phyloP scores from a whole-genome alignment of 92 coral and sea anemone genomes.

The Epizoanthus scotinus region DNA sequence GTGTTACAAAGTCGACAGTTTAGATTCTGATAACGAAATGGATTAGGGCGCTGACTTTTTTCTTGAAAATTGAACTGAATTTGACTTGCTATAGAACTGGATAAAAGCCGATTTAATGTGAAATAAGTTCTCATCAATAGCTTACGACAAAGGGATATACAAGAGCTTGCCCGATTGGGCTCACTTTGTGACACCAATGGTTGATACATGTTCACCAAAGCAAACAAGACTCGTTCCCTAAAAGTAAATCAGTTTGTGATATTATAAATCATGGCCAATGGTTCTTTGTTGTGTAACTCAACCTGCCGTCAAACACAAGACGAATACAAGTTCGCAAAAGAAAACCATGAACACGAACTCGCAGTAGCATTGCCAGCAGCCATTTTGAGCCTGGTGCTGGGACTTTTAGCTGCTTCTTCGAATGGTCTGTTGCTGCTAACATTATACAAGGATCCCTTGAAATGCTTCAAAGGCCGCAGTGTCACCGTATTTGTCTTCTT shows the following conservation, averaged over 20 bases:
- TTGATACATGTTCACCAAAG: too few species aligned
- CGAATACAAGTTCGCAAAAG: neutral
- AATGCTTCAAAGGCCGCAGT: slow-evolving; percentile 61
- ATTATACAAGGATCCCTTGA: slow-evolving; percentile 62
- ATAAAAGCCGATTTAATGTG: too few species aligned
- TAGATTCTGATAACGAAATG: too few species aligned
- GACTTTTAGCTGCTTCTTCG: slow-evolving; percentile 47
- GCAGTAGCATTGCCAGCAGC: slow-evolving; percentile 46
- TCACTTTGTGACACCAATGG: too few species aligned
- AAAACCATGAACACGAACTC: neutral
- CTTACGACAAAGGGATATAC: too few species aligned
- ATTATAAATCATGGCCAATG: neutral
- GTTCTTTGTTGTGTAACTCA: neutral
- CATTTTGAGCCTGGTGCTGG: slow-evolving; percentile 61
- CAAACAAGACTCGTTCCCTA: neutral
- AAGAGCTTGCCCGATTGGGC: too few species aligned
- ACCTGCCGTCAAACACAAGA: neutral
- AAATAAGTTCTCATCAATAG: too few species aligned
- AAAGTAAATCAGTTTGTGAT: neutral
- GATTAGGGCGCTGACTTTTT: too few species aligned
- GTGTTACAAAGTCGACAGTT: too few species aligned
- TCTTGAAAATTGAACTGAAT: too few species aligned
- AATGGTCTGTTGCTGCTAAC: slow-evolving; percentile 72
- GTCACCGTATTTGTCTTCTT: slow-evolving; percentile 53
- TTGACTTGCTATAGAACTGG: too few species aligned